Conservation (phyloP, 2,113 vertebrate species). For the Rhineura floridana region DNA sequence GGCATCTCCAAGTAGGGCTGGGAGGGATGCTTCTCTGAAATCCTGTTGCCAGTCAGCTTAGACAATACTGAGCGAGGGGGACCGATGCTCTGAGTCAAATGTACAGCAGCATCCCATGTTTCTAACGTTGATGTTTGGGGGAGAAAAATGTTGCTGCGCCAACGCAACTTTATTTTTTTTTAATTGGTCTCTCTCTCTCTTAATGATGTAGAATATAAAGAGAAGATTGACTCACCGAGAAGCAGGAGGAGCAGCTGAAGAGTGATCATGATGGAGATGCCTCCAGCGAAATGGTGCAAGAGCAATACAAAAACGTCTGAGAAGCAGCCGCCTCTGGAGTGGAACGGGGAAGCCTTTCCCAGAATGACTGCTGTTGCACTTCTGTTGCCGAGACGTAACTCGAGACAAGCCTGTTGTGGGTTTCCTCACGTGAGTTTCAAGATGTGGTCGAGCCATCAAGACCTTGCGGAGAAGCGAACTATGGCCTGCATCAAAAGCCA, state of each 20-base stretch:
- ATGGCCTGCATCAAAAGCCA: not conserved
- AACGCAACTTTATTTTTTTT: too few species aligned
- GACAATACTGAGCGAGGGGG: too few species aligned
- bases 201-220: too few species aligned
- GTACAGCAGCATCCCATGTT: too few species aligned
- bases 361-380: not conserved
- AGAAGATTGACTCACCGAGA: not conserved
- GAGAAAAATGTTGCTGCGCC: too few species aligned
- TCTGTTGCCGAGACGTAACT: not conserved
- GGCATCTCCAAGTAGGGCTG: too few species aligned
- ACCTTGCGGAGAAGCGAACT: not conserved
- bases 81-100: too few species aligned
- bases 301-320: not conserved
- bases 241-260: not conserved
- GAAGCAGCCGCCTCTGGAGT: not conserved
- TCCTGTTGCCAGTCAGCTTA: too few species aligned
- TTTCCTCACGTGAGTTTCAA: not conserved
- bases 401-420: not conserved
- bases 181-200: too few species aligned
- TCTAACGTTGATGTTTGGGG: too few species aligned
- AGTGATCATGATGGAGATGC: not conserved
- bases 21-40: too few species aligned
- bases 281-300: not conserved
- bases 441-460: not conserved
- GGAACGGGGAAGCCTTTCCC: not conserved